These are phyloP conservation scores for Cantharis flavilabris DNA, from an alignment of 2,888 invertebrate genomes.

Conservation along the genomic window DNA sequence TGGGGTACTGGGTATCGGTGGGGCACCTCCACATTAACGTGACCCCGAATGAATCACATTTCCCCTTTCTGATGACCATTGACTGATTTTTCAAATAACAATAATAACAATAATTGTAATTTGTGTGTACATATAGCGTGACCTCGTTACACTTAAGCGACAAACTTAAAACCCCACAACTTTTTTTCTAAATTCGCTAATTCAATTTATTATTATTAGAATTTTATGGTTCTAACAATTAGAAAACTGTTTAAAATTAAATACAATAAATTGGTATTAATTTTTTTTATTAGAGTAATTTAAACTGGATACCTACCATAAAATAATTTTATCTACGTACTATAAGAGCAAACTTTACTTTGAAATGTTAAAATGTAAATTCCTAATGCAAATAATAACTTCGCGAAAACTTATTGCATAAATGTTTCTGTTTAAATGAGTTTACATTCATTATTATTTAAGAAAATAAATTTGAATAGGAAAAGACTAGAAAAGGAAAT, in stretches of 20 bases:
- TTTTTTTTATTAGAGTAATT: neutral
- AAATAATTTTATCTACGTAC: too few species aligned
- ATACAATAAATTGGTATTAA: neutral
- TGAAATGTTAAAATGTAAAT: neutral
- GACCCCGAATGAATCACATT: conserved; percentile 28
- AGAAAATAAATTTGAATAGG: neutral
- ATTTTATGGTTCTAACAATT: neutral
- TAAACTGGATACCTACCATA: neutral
- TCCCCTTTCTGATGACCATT: neutral
- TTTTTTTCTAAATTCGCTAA: neutral
- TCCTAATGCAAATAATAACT: neutral
- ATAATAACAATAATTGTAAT: conserved; percentile 1
- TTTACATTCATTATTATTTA: neutral
- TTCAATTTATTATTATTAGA: neutral
- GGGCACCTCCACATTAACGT: conserved; percentile 21
- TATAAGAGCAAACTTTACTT: neutral
- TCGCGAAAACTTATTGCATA: neutral
- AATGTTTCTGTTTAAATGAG: neutral
- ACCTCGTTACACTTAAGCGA: neutral
- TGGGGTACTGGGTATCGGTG: conserved; percentile 12
- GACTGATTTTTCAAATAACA: neutral
- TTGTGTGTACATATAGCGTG: neutral
- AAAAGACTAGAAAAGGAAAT: neutral
- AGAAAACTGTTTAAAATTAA: neutral
- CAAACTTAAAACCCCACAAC: neutral